Evolutionary conservation across 2,888 invertebrate species (phyloP).

Genomic region (Caenorhabditis doughertyi): DNA sequence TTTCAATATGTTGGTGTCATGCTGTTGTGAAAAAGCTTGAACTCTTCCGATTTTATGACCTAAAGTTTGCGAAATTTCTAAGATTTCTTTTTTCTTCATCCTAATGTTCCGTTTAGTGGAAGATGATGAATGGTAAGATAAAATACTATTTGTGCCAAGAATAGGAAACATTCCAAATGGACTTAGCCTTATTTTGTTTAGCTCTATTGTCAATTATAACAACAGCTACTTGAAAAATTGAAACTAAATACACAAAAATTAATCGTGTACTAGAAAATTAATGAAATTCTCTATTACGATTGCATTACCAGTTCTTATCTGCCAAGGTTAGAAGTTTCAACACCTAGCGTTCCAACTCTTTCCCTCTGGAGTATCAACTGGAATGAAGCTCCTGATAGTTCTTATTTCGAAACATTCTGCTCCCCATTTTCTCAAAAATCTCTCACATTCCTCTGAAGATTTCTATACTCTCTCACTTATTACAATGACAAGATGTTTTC

Average conservation of each 20-base stretch:
- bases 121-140: constrained; percentile 43
- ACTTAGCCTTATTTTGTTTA: no score
- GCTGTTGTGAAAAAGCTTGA: constrained; percentile 13
- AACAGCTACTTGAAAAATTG: no score
- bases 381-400: background rate
- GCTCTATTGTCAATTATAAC: no score
- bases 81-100: background rate
- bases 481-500: constrained; percentile 54
- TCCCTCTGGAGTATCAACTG: background rate
- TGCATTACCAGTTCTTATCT: background rate
- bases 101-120: constrained; percentile 39
- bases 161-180: background rate
- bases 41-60: constrained; percentile 41
- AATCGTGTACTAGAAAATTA: no score
- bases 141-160: background rate
- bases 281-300: no score
- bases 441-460: constrained; percentile 10
- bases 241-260: no score
- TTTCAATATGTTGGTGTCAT: constrained; percentile 42
- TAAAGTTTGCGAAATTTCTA: background rate
- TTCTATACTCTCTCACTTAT: constrained; percentile 14
- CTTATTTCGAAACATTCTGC: constrained; percentile 40
- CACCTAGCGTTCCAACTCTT: background rate
- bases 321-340: background rate
- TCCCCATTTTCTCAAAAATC: constrained; percentile 24